phyloP scores from a whole-genome alignment of 2,797 vertebrate genomes.

The Podarcis lilfordi region DNA sequence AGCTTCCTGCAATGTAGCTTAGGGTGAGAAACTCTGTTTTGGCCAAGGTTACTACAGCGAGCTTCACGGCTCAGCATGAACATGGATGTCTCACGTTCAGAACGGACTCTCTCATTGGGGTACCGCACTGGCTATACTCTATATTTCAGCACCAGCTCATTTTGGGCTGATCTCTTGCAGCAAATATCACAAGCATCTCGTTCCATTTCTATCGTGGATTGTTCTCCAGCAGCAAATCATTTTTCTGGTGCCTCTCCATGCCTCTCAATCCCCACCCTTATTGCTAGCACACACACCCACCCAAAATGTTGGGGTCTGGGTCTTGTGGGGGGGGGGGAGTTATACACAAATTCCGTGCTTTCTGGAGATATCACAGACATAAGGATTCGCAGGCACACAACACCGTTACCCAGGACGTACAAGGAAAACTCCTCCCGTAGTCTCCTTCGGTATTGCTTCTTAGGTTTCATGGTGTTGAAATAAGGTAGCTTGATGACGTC shows the following conservation, averaged over 20 bases:
- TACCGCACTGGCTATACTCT: neutral
- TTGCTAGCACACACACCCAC: neutral
- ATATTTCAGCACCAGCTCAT: neutral
- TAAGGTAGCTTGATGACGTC: slow-evolving; percentile 98
- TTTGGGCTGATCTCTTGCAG: neutral
- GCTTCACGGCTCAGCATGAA: neutral
- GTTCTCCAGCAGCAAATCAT: neutral
- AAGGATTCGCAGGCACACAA: neutral
- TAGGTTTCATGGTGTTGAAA: slow-evolving; percentile 99
- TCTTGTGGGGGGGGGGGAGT: neutral
- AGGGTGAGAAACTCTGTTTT: neutral
- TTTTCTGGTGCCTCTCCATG: neutral
- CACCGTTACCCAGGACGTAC: slow-evolving; percentile 78
- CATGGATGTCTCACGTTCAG: neutral
- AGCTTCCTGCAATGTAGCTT: neutral
- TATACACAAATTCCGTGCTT: neutral
- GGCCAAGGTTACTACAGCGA: neutral
- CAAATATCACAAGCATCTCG: neutral
- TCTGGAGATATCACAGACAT: neutral
- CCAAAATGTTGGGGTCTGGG: too few species aligned
- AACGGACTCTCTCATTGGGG: neutral
- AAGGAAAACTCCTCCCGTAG: slow-evolving; percentile 96
- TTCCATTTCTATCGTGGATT: neutral
- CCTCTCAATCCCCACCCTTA: too few species aligned
- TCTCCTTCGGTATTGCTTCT: slow-evolving; percentile 95